phyloP scores from a whole-genome alignment of 1,140 invertebrate genomes.

The Coelopa frigida region DNA sequence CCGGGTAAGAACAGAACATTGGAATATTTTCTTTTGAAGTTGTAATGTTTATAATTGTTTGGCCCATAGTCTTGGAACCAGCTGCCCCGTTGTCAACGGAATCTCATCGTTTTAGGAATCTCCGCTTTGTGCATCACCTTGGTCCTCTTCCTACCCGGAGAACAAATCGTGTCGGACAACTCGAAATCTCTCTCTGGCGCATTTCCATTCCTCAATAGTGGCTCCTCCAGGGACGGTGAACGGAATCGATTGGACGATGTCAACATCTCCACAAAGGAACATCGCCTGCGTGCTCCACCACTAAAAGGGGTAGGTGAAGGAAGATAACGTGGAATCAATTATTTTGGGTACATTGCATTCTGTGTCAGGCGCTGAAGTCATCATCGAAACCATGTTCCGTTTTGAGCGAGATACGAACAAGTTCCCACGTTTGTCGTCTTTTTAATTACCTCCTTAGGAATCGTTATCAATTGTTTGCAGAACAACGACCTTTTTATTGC shows the following conservation, averaged over 20 bases:
- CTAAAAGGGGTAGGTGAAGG: background rate
- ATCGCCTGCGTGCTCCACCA: background rate
- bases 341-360: background rate
- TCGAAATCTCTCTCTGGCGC: conserved; percentile 16
- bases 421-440: too few relatives aligned
- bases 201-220: conserved; percentile 18
- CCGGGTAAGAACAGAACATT: conserved; percentile 21
- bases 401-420: too few relatives aligned
- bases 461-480: too few relatives aligned
- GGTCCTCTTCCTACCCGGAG: conserved; percentile 30
- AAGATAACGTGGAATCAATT: background rate
- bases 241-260: conserved; percentile 9
- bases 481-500: too few relatives aligned
- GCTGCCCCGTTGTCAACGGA: conserved; percentile 72
- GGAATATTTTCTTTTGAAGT: background rate
- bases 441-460: too few relatives aligned
- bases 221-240: conserved; percentile 17
- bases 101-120: conserved; percentile 56
- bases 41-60: conserved; percentile 1
- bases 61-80: conserved; percentile 68
- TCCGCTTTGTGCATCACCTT: conserved; percentile 27
- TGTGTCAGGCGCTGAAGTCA: background rate
- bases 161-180: conserved; percentile 22
- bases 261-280: background rate
- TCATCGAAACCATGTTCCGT: too few relatives aligned